phyloP scores from a whole-genome alignment of 2,113 vertebrate genomes.

The Pithys albifrons region DNA sequence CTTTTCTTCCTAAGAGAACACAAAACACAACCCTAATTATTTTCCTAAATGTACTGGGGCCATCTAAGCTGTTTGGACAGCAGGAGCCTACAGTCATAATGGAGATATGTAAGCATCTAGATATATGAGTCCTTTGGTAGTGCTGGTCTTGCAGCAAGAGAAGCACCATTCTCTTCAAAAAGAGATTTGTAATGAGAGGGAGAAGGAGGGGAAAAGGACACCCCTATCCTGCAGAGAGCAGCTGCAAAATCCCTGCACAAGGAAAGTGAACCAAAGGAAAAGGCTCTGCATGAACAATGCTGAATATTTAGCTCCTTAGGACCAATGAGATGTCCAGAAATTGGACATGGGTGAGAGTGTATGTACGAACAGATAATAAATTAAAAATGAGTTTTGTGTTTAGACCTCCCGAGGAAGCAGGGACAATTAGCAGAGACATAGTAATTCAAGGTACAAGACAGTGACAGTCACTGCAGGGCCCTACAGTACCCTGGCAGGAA shows the following conservation, averaged over 20 bases:
- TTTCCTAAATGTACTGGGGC: background rate
- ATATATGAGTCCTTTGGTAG: background rate
- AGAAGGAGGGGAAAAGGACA: background rate
- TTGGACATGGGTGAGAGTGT: accelerated
- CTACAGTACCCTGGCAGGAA: constrained; percentile 41
- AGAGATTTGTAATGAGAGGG: background rate
- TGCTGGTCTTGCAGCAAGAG: background rate
- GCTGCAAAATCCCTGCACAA: background rate
- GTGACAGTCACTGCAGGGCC: constrained; percentile 6
- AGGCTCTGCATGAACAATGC: background rate
- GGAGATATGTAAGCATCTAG: background rate
- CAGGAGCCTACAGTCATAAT: background rate
- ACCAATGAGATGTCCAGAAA: background rate
- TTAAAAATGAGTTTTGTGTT: background rate
- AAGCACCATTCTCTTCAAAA: background rate
- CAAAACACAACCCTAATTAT: background rate
- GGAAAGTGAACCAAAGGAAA: background rate
- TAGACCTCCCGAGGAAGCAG: background rate
- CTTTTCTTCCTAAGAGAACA: background rate
- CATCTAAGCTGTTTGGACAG: background rate
- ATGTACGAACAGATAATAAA: background rate
- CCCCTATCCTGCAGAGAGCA: background rate
- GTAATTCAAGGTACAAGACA: background rate
- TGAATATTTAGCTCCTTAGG: background rate
- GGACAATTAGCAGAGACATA: background rate